These are phyloP conservation scores for Watsonalla binaria DNA, from an alignment of 2,888 invertebrate genomes.

Conservation along the genomic window DNA sequence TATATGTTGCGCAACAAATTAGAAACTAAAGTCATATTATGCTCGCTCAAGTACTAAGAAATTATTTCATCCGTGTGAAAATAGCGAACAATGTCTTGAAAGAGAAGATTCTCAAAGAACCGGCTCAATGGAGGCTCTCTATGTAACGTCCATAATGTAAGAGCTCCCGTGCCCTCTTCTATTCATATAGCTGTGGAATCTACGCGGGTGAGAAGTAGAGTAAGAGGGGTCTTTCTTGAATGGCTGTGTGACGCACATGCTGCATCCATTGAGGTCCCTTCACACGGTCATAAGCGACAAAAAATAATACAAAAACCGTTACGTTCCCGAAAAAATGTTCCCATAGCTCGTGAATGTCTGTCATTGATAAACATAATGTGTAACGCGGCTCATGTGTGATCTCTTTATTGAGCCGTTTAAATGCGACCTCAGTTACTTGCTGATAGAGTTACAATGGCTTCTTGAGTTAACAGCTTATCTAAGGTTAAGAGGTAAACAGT, in stretches of 20 bases:
- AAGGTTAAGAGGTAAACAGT: no score
- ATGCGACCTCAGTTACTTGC: not conserved
- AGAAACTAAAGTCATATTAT: not conserved
- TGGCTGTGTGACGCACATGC: constrained; percentile 56
- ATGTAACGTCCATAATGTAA: constrained; percentile 34
- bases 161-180: constrained; percentile 36
- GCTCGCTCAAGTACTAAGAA: constrained; percentile 15
- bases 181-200: constrained; percentile 3
- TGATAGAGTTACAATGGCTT: not conserved
- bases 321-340: constrained; percentile 70
- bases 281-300: constrained; percentile 74
- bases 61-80: constrained; percentile 55
- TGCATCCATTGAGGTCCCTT: constrained; percentile 72
- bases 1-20: constrained; percentile 25
- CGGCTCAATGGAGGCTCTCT: constrained; percentile 63
- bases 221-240: constrained; percentile 37
- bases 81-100: constrained; percentile 52
- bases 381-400: constrained; percentile 22
- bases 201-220: constrained; percentile 21
- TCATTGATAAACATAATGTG: constrained; percentile 57
- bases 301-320: constrained; percentile 78
- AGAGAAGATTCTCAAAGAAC: constrained; percentile 59
- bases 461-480: not conserved
- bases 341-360: constrained; percentile 69
- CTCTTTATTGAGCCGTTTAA: constrained; percentile 9